Evolutionary conservation across 2,888 invertebrate species (phyloP).

Genomic region (Prosapia bicincta): DNA sequence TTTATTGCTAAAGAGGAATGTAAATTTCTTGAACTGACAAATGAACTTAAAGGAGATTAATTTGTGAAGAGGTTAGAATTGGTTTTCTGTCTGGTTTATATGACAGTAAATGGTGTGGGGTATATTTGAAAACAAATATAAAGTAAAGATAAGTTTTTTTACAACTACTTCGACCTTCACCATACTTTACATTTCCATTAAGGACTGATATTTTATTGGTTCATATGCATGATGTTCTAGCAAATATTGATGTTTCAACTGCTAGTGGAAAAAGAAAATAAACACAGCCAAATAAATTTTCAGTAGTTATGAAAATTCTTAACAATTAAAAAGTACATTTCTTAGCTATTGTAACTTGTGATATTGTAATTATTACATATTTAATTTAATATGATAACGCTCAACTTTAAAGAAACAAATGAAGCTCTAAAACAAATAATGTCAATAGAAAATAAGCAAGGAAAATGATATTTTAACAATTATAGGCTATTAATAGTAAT

Average conservation of each 20-base stretch:
- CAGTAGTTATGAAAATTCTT: too few species aligned
- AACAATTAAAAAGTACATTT: too few species aligned
- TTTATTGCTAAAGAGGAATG: not conserved
- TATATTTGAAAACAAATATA: not conserved
- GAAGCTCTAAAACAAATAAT: too few species aligned
- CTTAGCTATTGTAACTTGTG: too few species aligned
- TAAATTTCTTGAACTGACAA: not conserved
- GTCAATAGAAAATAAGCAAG: too few species aligned
- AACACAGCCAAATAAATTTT: too few species aligned
- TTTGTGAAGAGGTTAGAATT: not conserved
- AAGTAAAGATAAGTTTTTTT: not conserved
- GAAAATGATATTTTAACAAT: too few species aligned
- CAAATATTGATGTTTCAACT: not conserved
- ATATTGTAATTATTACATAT: too few species aligned
- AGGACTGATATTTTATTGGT: not conserved
- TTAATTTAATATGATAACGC: too few species aligned
- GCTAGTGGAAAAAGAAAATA: not conserved
- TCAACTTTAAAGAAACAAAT: too few species aligned
- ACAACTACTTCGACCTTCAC: not conserved
- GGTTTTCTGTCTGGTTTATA: not conserved
- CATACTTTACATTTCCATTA: not conserved
- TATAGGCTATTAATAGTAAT: too few species aligned
- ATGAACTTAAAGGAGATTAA: not conserved
- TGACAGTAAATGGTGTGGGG: not conserved
- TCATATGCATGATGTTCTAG: not conserved